Percentiles rank a stretch among this genome's conserved stretches.
phyloP scores from a whole-genome alignment of 2,797 vertebrate genomes.

The Syngnathus rostellatus region DNA sequence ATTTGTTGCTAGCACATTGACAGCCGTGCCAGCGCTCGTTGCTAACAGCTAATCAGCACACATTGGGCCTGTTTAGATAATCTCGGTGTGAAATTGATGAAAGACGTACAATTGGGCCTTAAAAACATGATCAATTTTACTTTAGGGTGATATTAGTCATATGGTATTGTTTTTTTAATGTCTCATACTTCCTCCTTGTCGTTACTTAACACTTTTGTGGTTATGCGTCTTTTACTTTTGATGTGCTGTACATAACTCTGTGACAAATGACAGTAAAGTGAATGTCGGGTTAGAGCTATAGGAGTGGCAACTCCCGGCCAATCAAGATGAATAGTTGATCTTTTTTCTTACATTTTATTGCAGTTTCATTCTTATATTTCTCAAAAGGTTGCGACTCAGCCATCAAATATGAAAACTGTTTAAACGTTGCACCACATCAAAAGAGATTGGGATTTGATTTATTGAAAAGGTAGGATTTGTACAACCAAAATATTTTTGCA shows the following conservation, averaged over 20 bases:
- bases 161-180: background rate
- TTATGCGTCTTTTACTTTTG: background rate
- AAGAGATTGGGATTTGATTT: too few relatives aligned
- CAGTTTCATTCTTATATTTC: too few relatives aligned
- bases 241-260: background rate
- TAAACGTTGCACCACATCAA: too few relatives aligned
- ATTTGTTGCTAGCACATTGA: conserved; percentile 30
- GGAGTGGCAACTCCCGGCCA: too few relatives aligned
- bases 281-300: too few relatives aligned
- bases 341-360: too few relatives aligned
- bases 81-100: background rate
- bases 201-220: background rate
- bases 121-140: background rate
- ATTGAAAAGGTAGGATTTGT: too few relatives aligned
- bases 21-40: conserved; percentile 6
- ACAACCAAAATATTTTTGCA: too few relatives aligned
- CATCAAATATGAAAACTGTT: too few relatives aligned
- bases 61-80: conserved; percentile 43
- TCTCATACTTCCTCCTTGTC: background rate
- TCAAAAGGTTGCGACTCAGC: too few relatives aligned
- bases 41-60: conserved; percentile 36
- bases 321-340: too few relatives aligned
- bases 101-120: background rate
- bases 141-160: too few relatives aligned
- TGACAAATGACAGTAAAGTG: background rate